A percentile compares a stretch with the other conserved stretches of the same genome.
These are phyloP conservation scores for Himalopsyche japonica DNA, from an alignment of 2,888 invertebrate genomes.

Conservation along the genomic window DNA sequence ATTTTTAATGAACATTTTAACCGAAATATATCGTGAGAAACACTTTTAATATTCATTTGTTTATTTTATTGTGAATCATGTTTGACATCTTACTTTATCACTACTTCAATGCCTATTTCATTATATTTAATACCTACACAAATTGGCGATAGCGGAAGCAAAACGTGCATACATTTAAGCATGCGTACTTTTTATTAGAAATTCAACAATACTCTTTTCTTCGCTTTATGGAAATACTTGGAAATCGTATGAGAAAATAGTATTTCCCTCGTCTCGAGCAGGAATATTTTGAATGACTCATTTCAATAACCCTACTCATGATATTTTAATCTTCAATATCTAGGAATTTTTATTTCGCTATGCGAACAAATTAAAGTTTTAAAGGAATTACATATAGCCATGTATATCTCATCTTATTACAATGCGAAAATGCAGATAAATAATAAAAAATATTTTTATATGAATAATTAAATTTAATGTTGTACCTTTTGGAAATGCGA, in stretches of 20 bases:
- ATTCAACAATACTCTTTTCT: background rate
- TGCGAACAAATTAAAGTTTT: too few relatives aligned
- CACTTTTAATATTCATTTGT: background rate
- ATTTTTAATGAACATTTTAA: too few relatives aligned
- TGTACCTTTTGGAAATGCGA: too few relatives aligned
- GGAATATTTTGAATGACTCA: background rate
- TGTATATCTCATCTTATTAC: too few relatives aligned
- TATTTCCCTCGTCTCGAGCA: background rate
- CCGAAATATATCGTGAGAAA: background rate
- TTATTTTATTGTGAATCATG: background rate
- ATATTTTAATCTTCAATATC: too few relatives aligned
- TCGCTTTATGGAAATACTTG: background rate
- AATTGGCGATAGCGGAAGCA: background rate
- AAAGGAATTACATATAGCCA: too few relatives aligned
- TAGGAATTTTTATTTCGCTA: too few relatives aligned
- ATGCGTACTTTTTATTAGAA: background rate
- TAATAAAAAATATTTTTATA: too few relatives aligned
- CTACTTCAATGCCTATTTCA: background rate
- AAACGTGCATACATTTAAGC: background rate
- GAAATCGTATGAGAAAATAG: background rate
- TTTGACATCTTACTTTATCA: background rate
- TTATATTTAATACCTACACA: background rate
- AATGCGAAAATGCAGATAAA: too few relatives aligned
- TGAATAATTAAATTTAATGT: too few relatives aligned
- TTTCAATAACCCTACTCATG: too few relatives aligned